Conservation (phyloP, 2,113 vertebrate genomes). For the Microtus richardsoni region DNA sequence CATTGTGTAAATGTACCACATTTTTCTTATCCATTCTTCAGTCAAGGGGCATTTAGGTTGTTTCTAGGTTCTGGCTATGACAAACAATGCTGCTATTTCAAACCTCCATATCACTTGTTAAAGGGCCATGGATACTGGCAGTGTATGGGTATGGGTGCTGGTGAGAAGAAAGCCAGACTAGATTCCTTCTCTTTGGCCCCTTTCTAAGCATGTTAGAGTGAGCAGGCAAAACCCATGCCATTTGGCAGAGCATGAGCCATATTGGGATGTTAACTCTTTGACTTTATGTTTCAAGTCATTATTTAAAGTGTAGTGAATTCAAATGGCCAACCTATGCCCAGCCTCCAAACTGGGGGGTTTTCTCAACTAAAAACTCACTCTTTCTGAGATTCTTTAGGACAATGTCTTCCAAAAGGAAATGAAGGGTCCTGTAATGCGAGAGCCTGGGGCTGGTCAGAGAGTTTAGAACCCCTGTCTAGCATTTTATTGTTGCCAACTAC, state of each 20-base stretch:
- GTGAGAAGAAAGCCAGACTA: not conserved
- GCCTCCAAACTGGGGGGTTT: not conserved
- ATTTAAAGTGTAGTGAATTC: not conserved
- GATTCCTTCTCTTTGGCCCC: fast-evolving
- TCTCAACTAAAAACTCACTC: not conserved
- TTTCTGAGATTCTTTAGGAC: not conserved
- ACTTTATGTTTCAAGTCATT: not conserved
- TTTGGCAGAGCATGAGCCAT: not conserved
- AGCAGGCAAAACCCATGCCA: not conserved
- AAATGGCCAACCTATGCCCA: not conserved
- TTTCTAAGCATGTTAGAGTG: not conserved
- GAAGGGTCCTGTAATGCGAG: not conserved
- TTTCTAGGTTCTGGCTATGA: too few relatives aligned
- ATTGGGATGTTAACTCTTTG: not conserved
- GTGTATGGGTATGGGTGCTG: not conserved
- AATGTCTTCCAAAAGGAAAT: not conserved
- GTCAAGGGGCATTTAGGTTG: too few relatives aligned
- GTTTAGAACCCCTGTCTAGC: conserved; percentile 16
- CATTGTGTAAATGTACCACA: too few relatives aligned
- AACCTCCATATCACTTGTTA: not conserved
- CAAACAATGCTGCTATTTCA: not conserved
- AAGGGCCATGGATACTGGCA: not conserved
- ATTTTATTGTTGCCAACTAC: conserved; percentile 18
- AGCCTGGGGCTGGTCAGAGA: not conserved
- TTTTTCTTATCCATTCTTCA: too few relatives aligned